These are phyloP conservation scores for Drosophila nasuta DNA, from an alignment of 1,140 invertebrate genomes.

Conservation along the genomic window DNA sequence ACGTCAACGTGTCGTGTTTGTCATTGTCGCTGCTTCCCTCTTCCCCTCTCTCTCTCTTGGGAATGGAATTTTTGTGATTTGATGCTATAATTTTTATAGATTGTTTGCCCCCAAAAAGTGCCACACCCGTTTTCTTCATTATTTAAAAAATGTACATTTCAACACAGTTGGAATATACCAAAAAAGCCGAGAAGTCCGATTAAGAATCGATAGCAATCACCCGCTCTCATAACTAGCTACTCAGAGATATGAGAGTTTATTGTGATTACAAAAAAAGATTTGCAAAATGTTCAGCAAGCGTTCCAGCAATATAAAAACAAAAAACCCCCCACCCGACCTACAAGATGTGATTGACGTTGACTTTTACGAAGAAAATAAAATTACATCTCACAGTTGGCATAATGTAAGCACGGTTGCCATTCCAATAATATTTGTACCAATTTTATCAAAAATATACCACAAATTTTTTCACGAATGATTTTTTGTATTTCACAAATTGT, in stretches of 20 bases:
- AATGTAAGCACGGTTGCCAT: constrained; percentile 9
- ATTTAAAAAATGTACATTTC: too few species aligned
- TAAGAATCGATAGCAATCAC: too few species aligned
- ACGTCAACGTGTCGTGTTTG: constrained; percentile 68
- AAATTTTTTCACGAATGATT: too few species aligned
- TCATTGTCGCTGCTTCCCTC: constrained; percentile 11
- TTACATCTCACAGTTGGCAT: neutral
- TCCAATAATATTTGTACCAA: too few species aligned
- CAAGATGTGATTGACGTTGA: constrained; percentile 86
- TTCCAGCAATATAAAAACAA: constrained; percentile 88
- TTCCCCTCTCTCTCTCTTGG: neutral
- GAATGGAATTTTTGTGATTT: constrained; percentile 43
- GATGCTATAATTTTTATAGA: constrained; percentile 48
- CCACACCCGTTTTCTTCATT: constrained; percentile 43
- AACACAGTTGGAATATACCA: too few species aligned
- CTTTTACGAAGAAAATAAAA: constrained; percentile 5
- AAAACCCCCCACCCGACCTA: constrained; percentile 85
- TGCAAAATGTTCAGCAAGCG: constrained; percentile 85
- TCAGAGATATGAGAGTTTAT: too few species aligned
- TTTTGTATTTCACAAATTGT: too few species aligned
- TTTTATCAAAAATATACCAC: too few species aligned
- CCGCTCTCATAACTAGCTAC: too few species aligned
- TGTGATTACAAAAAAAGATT: neutral
- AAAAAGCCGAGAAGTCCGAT: too few species aligned
- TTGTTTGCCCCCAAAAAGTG: neutral